Evolutionary conservation across 2,797 vertebrate genomes (phyloP).

Genomic region (Botia almorhae): DNA sequence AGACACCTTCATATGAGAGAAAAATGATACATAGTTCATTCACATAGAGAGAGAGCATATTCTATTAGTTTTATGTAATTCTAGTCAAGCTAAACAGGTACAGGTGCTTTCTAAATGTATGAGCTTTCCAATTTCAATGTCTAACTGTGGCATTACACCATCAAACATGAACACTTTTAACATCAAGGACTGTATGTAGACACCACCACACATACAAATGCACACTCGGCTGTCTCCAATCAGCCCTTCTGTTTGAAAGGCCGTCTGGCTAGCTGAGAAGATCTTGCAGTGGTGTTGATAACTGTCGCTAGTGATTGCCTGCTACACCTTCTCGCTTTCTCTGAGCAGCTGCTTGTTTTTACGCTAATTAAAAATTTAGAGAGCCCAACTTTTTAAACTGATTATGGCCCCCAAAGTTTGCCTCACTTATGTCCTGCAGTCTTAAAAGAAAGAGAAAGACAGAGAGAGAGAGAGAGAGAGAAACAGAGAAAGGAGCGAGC

Average conservation of each 20-base stretch:
- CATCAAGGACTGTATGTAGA: constrained; percentile 15
- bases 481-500: constrained; percentile 9
- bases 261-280: constrained; percentile 61
- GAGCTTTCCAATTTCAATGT: not conserved
- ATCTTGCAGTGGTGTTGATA: constrained; percentile 63
- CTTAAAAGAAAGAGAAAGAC: constrained; percentile 8
- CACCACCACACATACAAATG: constrained; percentile 33
- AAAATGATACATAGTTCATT: not conserved
- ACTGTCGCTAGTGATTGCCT: constrained; percentile 73
- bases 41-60: not conserved
- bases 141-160: not conserved
- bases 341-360: constrained; percentile 64
- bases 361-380: constrained; percentile 76
- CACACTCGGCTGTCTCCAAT: constrained; percentile 29
- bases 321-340: constrained; percentile 61
- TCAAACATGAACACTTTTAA: not conserved
- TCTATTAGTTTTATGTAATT: not conserved
- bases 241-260: constrained; percentile 39
- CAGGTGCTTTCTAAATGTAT: constrained; percentile 6
- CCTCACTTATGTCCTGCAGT: constrained; percentile 54
- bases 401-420: constrained; percentile 67
- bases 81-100: not conserved
- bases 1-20: not conserved
- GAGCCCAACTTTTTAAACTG: constrained; percentile 68
- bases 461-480: constrained; percentile 27